These are phyloP conservation scores for Phortica variegata DNA, from an alignment of 1,140 invertebrate genomes.

Conservation along the genomic window DNA sequence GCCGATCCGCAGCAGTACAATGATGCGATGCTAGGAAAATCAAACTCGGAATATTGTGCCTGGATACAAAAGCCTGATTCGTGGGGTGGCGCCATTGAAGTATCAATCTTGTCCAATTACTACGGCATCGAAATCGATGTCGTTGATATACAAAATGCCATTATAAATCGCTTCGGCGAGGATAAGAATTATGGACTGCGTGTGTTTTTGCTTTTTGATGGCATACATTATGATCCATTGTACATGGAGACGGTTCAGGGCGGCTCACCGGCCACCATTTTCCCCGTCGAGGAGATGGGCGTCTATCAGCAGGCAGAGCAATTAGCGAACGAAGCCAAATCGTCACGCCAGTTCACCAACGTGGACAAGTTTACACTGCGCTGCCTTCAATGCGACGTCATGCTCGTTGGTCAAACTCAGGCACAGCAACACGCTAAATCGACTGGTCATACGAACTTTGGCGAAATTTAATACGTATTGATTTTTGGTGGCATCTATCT, in stretches of 20 bases:
- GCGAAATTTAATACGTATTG: constrained; percentile 69
- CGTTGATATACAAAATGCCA: constrained; percentile 85
- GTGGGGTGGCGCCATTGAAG: constrained; percentile 96
- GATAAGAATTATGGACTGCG: constrained; percentile 81
- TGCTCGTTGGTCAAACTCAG: constrained; percentile 74
- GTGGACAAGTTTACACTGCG: constrained; percentile 81
- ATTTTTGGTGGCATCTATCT: constrained; percentile 48
- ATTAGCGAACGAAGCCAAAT: constrained; percentile 83
- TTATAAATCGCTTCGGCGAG: constrained; percentile 92
- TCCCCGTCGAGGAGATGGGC: constrained; percentile 71
- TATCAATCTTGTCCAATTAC: constrained; percentile 83
- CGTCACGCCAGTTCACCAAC: constrained; percentile 83
- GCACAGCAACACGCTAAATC: constrained; percentile 81
- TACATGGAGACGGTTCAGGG: constrained; percentile 78
- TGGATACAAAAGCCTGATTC: constrained; percentile 83
- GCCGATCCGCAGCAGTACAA: constrained; percentile 76
- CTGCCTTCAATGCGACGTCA: constrained; percentile 75
- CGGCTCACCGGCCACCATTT: constrained; percentile 74
- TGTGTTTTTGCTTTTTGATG: constrained; percentile 92
- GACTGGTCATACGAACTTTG: constrained; percentile 84
- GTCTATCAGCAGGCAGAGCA: constrained; percentile 78
- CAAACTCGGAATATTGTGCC: constrained; percentile 81
- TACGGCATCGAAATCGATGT: constrained; percentile 93
- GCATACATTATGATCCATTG: constrained; percentile 94
- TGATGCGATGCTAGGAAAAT: constrained; percentile 84